phyloP scores from a whole-genome alignment of 2,113 vertebrate genomes.

The Passer domesticus region DNA sequence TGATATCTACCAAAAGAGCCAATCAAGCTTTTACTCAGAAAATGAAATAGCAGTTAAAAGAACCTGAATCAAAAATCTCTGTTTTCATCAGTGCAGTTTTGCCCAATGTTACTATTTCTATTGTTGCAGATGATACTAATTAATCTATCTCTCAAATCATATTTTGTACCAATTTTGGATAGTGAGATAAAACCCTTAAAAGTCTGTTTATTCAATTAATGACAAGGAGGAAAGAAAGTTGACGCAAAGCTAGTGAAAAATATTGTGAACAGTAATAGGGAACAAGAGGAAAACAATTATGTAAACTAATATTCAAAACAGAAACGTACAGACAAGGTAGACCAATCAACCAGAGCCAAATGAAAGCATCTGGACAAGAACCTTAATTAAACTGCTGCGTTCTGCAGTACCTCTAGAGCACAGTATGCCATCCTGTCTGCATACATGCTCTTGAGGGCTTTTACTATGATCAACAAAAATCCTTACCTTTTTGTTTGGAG shows the following conservation, averaged over 20 bases:
- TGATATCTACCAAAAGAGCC: neutral
- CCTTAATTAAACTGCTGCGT: neutral
- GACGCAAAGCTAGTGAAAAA: neutral
- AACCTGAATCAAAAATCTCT: neutral
- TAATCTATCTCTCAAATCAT: neutral
- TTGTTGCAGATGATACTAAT: neutral
- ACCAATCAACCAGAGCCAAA: neutral
- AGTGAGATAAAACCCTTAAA: neutral
- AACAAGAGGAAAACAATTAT: neutral
- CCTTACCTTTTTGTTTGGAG: neutral
- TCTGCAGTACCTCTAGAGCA: neutral
- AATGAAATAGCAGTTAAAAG: neutral
- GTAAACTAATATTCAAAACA: neutral
- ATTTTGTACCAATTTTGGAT: neutral
- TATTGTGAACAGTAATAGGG: neutral
- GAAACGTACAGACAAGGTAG: neutral
- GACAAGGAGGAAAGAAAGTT: neutral
- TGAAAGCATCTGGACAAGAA: neutral
- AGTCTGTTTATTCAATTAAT: neutral
- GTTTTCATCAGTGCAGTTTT: neutral
- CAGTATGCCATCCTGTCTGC: neutral
- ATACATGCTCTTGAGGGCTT: neutral
- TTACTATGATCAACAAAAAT: neutral
- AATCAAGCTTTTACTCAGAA: neutral
- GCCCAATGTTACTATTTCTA: neutral